phyloP scores from a whole-genome alignment of 2,113 vertebrate species.

The Platysternon megacephalum region DNA sequence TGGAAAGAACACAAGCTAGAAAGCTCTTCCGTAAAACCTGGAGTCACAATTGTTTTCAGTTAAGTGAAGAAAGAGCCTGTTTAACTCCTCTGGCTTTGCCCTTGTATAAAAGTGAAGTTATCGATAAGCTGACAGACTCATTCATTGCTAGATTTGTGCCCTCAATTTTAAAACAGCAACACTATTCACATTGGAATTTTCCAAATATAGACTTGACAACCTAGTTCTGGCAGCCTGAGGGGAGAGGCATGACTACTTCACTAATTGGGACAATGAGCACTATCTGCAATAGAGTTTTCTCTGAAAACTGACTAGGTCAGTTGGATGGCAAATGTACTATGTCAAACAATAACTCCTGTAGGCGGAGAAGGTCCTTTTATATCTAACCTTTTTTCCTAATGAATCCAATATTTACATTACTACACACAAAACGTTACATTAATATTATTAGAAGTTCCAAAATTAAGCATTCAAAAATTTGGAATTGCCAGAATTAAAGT shows the following conservation, averaged over 20 bases:
- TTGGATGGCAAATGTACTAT: neutral
- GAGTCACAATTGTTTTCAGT: neutral
- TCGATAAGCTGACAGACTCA: neutral
- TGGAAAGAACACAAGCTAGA: neutral
- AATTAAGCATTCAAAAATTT: neutral
- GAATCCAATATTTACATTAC: neutral
- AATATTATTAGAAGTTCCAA: neutral
- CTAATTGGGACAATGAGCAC: slow-evolving; percentile 36
- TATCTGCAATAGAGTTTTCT: slow-evolving; percentile 24
- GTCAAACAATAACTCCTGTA: neutral
- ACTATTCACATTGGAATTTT: slow-evolving; percentile 38
- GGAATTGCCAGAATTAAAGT: neutral
- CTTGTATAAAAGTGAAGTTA: neutral
- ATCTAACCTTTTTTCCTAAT: neutral
- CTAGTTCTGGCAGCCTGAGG: slow-evolving; percentile 52
- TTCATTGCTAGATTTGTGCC: slow-evolving; percentile 37
- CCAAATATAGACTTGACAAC: slow-evolving; percentile 59
- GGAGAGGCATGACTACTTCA: slow-evolving; percentile 46
- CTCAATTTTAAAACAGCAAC: slow-evolving; percentile 43
- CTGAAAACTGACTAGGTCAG: slow-evolving; percentile 54
- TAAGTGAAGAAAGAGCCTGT: neutral
- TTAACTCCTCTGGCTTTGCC: neutral
- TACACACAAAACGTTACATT: neutral
- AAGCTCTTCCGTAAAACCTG: neutral
- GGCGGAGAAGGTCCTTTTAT: neutral